Base-by-base conservation (phyloP, 1,140 invertebrate species). In the Trissolcus basalis region DNA sequence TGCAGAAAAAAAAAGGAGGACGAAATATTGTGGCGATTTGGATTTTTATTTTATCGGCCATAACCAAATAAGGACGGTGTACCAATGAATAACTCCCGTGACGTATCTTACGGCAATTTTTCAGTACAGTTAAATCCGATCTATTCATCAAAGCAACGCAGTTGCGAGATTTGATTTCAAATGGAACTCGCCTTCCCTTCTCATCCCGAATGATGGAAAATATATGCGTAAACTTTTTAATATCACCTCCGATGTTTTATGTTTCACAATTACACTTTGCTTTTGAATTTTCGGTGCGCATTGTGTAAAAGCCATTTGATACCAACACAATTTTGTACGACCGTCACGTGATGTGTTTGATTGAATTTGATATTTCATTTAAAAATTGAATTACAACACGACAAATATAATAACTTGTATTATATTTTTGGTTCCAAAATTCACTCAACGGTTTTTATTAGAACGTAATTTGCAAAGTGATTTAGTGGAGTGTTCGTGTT, bases 31-130 rank as follows among this genome's bases (percentile, higher is more conserved):
- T n/a, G 16, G 0, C 1, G 44, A 51, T 58, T 51, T 43, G 9
- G 12, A 6, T 11, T 12, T 44, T 44, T 47, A 39, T 67, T 67
- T 51, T 19, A 67, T 51, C 47, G 53, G 32, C 56, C 43, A 48
- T 50, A 63, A 45, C 50, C 56, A 70, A 63, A 71, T 71, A 63
- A 56, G 53, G 14, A 35, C 45, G 43, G n/a, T n/a, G n/a, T n/a
- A n/a, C 51, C 36, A 47, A 63, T 50, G 51, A 71, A 71, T 51
- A 61, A 70, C 67, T 54, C 49, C n/a, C 16, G 67, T 61, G 67
- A 61, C 67, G 43, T 61, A 61, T 70, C 51, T 70, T 70, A 61
- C 51, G 48, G 53, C 59, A 63, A 71, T 72, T 65, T 64, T 72
- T 60, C 55, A 65, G 13, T 27, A 14, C 47, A 5, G 54, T 65